phyloP scores from a whole-genome alignment of 2,797 vertebrate species.

The Odontamblyopus lacepedii region DNA sequence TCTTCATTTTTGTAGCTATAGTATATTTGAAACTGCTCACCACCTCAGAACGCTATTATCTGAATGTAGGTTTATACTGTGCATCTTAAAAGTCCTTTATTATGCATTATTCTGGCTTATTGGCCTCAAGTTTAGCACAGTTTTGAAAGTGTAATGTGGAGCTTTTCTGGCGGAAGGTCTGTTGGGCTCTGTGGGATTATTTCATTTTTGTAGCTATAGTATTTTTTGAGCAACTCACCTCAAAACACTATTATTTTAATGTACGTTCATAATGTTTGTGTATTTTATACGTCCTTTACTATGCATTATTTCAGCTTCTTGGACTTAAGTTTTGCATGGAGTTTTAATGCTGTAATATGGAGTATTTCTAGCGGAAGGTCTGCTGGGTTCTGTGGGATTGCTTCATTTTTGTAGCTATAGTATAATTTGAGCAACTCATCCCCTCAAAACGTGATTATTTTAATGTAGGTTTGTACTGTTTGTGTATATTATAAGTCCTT shows the following conservation, averaged over 20 bases:
- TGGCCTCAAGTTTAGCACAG: background rate
- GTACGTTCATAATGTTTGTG: background rate
- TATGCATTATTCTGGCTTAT: background rate
- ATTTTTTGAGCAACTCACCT: background rate
- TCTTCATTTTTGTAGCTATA: background rate
- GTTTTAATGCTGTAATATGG: too few relatives aligned
- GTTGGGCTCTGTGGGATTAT: background rate
- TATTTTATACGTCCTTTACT: background rate
- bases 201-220: background rate
- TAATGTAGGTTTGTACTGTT: background rate
- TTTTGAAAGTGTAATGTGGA: background rate
- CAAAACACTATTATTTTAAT: background rate
- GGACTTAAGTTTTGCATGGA: background rate
- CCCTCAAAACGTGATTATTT: background rate
- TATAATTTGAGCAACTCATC: background rate
- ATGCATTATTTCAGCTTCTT: background rate
- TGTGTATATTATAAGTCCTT: background rate
- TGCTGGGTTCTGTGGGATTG: background rate
- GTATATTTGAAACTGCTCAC: background rate
- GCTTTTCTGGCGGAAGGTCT: too few relatives aligned
- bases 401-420: background rate
- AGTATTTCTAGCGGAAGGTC: too few relatives aligned
- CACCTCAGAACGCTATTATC: background rate
- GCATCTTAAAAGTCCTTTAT: background rate
- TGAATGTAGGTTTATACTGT: background rate